These are phyloP conservation scores for Pangasius larnaudii DNA, from an alignment of 2,797 vertebrate genomes.

Conservation along the genomic window DNA sequence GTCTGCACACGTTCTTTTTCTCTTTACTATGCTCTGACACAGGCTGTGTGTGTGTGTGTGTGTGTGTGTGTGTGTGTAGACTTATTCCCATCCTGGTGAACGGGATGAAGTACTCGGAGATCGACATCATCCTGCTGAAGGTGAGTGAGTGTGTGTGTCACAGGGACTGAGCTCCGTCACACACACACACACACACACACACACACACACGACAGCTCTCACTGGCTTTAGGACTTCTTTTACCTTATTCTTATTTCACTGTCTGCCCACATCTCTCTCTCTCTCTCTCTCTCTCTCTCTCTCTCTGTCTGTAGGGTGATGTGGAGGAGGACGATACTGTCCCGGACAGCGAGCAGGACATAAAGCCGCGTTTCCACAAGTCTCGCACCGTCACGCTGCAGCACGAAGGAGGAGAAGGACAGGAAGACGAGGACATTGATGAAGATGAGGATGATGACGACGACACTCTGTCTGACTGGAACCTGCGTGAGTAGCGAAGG, in stretches of 20 bases:
- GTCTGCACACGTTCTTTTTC: neutral
- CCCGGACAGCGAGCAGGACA: conserved; percentile 92
- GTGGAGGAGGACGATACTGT: conserved; percentile 90
- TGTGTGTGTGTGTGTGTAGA: conserved; percentile 63
- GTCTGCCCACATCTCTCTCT: neutral
- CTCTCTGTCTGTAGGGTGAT: conserved; percentile 69
- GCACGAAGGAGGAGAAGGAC: conserved; percentile 84
- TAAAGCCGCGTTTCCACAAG: conserved; percentile 95
- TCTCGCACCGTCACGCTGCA: conserved; percentile 91
- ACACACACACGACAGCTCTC: neutral
- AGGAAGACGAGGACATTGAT: conserved; percentile 81
- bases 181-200: neutral
- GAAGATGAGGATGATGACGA: conserved; percentile 89
- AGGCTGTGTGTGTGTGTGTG: conserved; percentile 3
- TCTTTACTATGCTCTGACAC: neutral
- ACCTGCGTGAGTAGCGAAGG: conserved; percentile 82
- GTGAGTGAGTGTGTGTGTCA: conserved; percentile 62
- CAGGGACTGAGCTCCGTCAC: neutral
- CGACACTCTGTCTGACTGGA: conserved; percentile 89
- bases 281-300: neutral
- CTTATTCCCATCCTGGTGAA: conserved; percentile 91
- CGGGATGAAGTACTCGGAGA: conserved; percentile 96
- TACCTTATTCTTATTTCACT: neutral
- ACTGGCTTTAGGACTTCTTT: neutral
- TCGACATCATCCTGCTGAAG: conserved; percentile 95